Conservation (phyloP, 2,797 vertebrate genomes). For the Protonibea diacanthus region DNA sequence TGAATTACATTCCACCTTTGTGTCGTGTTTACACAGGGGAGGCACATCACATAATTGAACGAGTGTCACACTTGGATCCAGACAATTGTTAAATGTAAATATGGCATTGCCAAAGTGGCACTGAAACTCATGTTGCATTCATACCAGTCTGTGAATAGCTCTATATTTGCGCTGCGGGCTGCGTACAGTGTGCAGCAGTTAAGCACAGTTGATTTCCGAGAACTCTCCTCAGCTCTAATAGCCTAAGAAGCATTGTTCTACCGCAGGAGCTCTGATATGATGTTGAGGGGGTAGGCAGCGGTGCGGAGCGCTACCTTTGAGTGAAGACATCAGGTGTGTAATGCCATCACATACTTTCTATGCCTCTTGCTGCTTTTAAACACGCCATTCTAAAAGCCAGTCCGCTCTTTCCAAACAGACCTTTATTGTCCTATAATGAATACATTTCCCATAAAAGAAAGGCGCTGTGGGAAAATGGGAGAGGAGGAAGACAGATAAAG, state of each 20-base stretch:
- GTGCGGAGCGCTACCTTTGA: slow-evolving; percentile 45
- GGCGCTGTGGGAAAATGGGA: slow-evolving; percentile 30
- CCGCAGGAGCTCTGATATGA: slow-evolving; percentile 36
- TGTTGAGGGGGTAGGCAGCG: slow-evolving; percentile 35
- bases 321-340: slow-evolving; percentile 69
- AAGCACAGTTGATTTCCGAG: slow-evolving; percentile 46
- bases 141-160: slow-evolving; percentile 22
- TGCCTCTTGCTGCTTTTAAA: slow-evolving; percentile 33
- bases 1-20: slow-evolving; percentile 49
- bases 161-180: slow-evolving; percentile 23
- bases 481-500: slow-evolving; percentile 24
- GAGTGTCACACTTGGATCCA: slow-evolving; percentile 52
- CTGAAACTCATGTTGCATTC: slow-evolving; percentile 38
- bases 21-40: slow-evolving; percentile 62
- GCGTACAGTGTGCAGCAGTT: slow-evolving; percentile 18
- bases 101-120: slow-evolving; percentile 39
- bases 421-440: slow-evolving; percentile 71
- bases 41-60: slow-evolving; percentile 63
- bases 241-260: slow-evolving; percentile 60
- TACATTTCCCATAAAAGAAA: slow-evolving; percentile 67
- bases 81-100: slow-evolving; percentile 70
- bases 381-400: slow-evolving; percentile 34
- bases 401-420: slow-evolving; percentile 65
- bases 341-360: slow-evolving; percentile 43
- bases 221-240: slow-evolving; percentile 40